Percentiles rank a stretch among this genome's conserved stretches.
phyloP scores from a whole-genome alignment of 2,113 vertebrate species.

The Zeus faber region DNA sequence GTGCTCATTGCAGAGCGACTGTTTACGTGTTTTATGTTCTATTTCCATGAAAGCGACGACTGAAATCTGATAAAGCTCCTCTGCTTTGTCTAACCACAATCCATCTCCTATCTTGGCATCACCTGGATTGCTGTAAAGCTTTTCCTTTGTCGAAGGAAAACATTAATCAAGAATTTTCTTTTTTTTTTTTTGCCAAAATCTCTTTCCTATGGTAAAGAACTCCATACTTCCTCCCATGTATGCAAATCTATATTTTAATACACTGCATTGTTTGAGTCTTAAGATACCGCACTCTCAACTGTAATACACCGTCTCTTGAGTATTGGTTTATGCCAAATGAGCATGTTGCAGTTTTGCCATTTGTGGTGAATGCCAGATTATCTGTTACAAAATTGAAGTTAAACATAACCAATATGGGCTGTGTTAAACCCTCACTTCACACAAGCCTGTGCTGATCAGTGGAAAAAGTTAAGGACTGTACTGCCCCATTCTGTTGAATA shows the following conservation, averaged over 20 bases:
- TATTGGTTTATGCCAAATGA: slow-evolving; percentile 44
- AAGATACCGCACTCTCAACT: slow-evolving; percentile 36
- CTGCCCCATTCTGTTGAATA: slow-evolving; percentile 60
- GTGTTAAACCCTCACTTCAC: slow-evolving; percentile 50
- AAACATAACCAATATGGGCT: slow-evolving; percentile 45
- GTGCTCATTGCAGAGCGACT: slow-evolving; percentile 21
- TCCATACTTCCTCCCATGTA: slow-evolving; percentile 58
- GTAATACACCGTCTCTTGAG: slow-evolving; percentile 43
- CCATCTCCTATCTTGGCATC: slow-evolving; percentile 39
- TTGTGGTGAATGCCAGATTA: slow-evolving; percentile 30
- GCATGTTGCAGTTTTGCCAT: slow-evolving; percentile 33
- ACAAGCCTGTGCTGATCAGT: slow-evolving; percentile 50
- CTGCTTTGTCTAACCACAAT: slow-evolving; percentile 34
- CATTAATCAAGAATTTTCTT: slow-evolving; percentile 51
- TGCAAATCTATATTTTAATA: slow-evolving; percentile 75
- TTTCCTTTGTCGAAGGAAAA: slow-evolving; percentile 60
- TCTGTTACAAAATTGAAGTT: slow-evolving; percentile 44
- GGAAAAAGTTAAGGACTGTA: slow-evolving; percentile 49
- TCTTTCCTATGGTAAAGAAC: slow-evolving; percentile 75
- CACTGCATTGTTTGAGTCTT: slow-evolving; percentile 57
- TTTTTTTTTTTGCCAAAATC: slow-evolving; percentile 71
- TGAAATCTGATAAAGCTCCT: slow-evolving; percentile 35
- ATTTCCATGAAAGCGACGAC: slow-evolving; percentile 28
- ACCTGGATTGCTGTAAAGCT: slow-evolving; percentile 44
- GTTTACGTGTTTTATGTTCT: slow-evolving; percentile 35